Evolutionary conservation across 2,113 vertebrate genomes (phyloP), one percentile per base, ranked within the genome.

Genomic region (Nothobranchius kuhntae): DNA sequence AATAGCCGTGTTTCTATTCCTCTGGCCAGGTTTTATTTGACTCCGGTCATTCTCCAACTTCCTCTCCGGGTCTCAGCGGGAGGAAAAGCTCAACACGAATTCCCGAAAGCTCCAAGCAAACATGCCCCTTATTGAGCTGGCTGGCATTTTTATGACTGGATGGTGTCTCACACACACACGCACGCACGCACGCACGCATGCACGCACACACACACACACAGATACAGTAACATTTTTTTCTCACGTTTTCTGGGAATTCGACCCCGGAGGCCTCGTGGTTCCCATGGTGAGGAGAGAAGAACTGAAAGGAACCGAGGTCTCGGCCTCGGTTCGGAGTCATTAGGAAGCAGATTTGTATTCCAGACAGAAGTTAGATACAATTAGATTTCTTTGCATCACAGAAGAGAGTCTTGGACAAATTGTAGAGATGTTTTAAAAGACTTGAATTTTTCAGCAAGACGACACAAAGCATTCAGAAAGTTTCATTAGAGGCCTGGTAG

Each of bases 61-160:
- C 82, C 87, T 82, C 54, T 78, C 53, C 0, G 46, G 59, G 74
- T 67, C 80, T 73, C 68, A 9, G 53, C n/a, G 8, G 75, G 76
- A 73, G 69, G 69, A 68, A 76, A 38, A 69, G 47, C 77, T 69
- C 0, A 9, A 60, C 64, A 59, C 61, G 69, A 86, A 85, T 83
- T 86, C 66, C 71, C 61, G 58, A 54, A 45, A 0, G n/a, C 73
- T 56, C 47, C 42, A 13, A 69, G 86, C 84, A 89, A 87, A 87
- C 75, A 57, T 9, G 11, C 73, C 65, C 57, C 83, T 81, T 35
- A 73, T 79, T 77, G 64, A 84, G 67, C 62, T 1, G 61, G 71
- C 48, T 71, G 83, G 80, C 68, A 72, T 77, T 85, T 89, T 89
- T 82, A 86, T 86, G 87, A 84, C 84, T 85, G 82, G 71, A 80